Base-by-base conservation (phyloP, 2,888 invertebrate genomes). In the Vannuccia rotundouncinata region DNA sequence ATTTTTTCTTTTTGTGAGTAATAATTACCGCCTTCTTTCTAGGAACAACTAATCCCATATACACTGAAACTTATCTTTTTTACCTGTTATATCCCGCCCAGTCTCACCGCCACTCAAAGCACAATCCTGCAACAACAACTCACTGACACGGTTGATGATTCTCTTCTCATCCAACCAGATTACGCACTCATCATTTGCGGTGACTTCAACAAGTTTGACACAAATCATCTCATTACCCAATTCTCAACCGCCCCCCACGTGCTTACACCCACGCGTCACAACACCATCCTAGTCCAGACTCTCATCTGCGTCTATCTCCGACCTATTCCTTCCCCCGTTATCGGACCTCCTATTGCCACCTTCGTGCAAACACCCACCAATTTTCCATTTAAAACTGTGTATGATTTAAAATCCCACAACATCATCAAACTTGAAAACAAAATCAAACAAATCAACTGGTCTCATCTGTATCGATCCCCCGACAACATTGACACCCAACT, bases 221-320 rank as follows among this genome's bases (percentile, higher is more conserved):
- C 66, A 22, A 66, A 66, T 27, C 10, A 66, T 66, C 66, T 66
- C 66, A 66, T 66, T 66, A 66, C 66, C 66, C 66, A 66, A 66
- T 66, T 66, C 66, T 22, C 13, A 5, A 66, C 25, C 22, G 2
- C 22, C 66, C 66, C 66, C 66, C 66, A 5, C 66, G 66, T 5
- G 66, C 25, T 66, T 66, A 66, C 66, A 66, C 66, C 45, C 66
- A 66, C 66, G 66, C 66, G 66, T 66, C 66, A 66, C 25, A 66
- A 66, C 66, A 2, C 66, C 22, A 66, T 66, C 10, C 66, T 66
- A n/a, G 25, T 22, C 25, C 10, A 66, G 66, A n/a, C n/a, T n/a
- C n/a, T n/a, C n/a, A n/a, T n/a, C n/a, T 45, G 45, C 45, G 45
- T 45, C 45, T 45, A 45, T 45, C 45, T 45, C 45, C 45, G 45